Base-by-base conservation (phyloP, 2,888 invertebrate genomes). In the Lomographa bimaculata region DNA sequence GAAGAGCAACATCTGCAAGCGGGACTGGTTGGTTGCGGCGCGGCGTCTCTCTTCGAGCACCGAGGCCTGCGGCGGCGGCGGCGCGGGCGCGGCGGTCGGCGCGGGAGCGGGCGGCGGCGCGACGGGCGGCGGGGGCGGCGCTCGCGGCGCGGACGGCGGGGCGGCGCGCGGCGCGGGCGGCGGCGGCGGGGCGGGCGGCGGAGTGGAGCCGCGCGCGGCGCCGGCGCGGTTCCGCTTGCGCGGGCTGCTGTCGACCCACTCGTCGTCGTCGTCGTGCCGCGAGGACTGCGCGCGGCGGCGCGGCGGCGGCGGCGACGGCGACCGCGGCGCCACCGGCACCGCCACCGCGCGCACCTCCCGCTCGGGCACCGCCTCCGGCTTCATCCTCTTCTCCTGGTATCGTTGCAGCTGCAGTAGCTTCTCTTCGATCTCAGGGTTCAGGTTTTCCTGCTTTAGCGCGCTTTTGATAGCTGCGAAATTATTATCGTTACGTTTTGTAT, bases 361-460 rank as follows among this genome's bases (percentile, higher is more conserved):
- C 76, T 86, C 79, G 18, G 75, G 67, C 7, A 50, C 60, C 16
- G 71, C 64, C 51, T 91, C 90, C 5, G 91, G 91, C 60, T 93
- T 93, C 93, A 94, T 94, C 54, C 93, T 92, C 56, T 93, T 93
- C 71, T 96, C 96, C 66, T 96, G 96, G 65, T 95, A 96, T 29
- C 95, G 91, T 78, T 97, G 97, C 60, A 97, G 90, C 60, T 96
- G 96, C 21, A 97, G 87, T 28, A 98, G 82, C 71, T 97, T 98
- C 66, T 97, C 97, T 74, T 97, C 97, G 51, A 97, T 96, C 80
- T 97, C 97, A 0, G 97, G 97, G 73, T 96, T 95, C 10, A 97
- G 90, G 75, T 96, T 97, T 65, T 97, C 96, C 79, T 96, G 96
- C 78, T 95, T 95, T 45, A 98, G 83, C n/a, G 97, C 97, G 76